These are phyloP conservation scores for Trichonephila clavipes DNA, from an alignment of 1,140 invertebrate genomes.

Conservation along the genomic window DNA sequence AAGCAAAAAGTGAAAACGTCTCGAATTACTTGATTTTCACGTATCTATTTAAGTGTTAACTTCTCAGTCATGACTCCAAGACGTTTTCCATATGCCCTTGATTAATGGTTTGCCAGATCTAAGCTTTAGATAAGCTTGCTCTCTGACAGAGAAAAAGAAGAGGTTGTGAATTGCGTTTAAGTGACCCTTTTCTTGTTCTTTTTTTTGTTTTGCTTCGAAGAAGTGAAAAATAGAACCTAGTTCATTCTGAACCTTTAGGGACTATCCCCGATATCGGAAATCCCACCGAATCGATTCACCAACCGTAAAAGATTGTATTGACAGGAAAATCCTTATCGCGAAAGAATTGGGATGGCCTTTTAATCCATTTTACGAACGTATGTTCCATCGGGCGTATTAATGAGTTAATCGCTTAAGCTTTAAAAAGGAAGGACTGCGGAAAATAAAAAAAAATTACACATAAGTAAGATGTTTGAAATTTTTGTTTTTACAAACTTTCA, in stretches of 20 bases:
- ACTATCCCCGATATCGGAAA: not conserved
- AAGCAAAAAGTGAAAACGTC: not conserved
- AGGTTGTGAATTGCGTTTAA: not conserved
- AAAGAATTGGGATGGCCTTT: not conserved
- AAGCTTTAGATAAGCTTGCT: slow-evolving; percentile 1
- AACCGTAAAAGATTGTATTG: not conserved
- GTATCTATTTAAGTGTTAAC: slow-evolving; percentile 23
- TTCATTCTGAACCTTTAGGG: not conserved
- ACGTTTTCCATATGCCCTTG: slow-evolving; percentile 37
- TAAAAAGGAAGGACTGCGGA: too few species aligned
- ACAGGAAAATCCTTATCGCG: not conserved
- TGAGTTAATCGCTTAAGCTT: too few species aligned
- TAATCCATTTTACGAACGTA: not conserved
- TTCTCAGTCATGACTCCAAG: not conserved
- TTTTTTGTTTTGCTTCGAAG: not conserved
- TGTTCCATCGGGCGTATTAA: not conserved
- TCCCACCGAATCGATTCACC: not conserved
- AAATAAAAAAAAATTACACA: too few species aligned
- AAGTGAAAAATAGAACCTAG: slow-evolving; percentile 1
- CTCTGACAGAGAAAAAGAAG: slow-evolving; percentile 16
- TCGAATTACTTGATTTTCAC: not conserved
- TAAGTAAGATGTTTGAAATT: too few species aligned
- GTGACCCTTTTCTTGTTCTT: not conserved
- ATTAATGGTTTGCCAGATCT: slow-evolving; percentile 17
- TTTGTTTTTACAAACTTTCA: too few species aligned